Evolutionary conservation across 2,113 vertebrate genomes (phyloP), one percentile per base, ranked within the genome.

Genomic region (Heterocephalus glaber): DNA sequence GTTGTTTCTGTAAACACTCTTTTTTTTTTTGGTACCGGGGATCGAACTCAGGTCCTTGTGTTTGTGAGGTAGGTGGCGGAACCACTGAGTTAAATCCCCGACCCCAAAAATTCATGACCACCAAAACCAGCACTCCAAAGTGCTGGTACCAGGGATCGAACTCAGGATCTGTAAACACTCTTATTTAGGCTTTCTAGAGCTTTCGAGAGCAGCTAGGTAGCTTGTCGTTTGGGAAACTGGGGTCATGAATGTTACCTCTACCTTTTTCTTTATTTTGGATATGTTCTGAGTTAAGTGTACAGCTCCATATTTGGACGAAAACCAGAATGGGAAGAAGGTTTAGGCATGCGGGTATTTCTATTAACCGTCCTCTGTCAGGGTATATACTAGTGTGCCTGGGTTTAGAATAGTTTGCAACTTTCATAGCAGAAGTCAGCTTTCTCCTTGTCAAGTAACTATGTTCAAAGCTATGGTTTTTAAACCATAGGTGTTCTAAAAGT

Each of bases 141-240:
- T n/a, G n/a, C n/a, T n/a, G n/a, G n/a, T n/a, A n/a, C n/a, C n/a
- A n/a, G n/a, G n/a, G n/a, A n/a, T n/a, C n/a, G n/a, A n/a, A n/a
- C n/a, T n/a, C n/a, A n/a, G n/a, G n/a, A n/a, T 86, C 28, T 92
- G n/a, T 91, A 97, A 97, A 97, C 91, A 96, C 90, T 95, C 88
- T 97, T 86, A 90, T 80, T 61, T 86, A 60, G 80, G 95, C 90
- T 96, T 97, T 95, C 96, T 90, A 94, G 77, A 92, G 95, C 90
- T 96, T 97, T 95, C 96, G 89, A 95, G 77, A 92, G 95, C 58
- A 94, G 66, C 41, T 66, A 70, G 0, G 93, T n/a, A 70, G 3
- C 88, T 97, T 97, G 97, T 92, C 81, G 86, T 84, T 52, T 24
- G 91, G 89, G 77, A 89, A 68, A 86, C 86, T 76, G 4, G 10